phyloP scores from a whole-genome alignment of 2,113 vertebrate genomes.

The Rhinichthys klamathensis region DNA sequence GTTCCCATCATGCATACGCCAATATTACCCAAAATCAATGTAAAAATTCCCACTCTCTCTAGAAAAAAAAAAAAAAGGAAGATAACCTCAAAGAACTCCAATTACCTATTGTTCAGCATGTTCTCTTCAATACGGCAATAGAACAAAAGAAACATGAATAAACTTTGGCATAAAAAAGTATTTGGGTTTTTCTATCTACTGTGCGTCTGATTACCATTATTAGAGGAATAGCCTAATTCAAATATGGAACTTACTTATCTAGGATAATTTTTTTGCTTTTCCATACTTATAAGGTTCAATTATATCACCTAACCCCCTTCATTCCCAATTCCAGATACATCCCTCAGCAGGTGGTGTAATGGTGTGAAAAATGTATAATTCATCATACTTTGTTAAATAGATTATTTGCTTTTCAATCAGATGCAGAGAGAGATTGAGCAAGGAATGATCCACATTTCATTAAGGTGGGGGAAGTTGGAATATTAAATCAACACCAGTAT shows the following conservation, averaged over 20 bases:
- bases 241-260: no score
- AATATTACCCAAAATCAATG: neutral
- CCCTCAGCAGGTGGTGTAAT: neutral
- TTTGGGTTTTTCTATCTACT: neutral
- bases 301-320: neutral
- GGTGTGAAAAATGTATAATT: no score
- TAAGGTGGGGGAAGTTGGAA: no score
- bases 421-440: no score
- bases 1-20: neutral
- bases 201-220: no score
- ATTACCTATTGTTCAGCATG: neutral
- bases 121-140: neutral
- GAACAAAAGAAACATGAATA: neutral
- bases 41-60: neutral
- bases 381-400: no score
- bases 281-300: no score
- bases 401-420: no score
- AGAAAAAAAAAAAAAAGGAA: neutral
- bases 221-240: no score
- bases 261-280: neutral
- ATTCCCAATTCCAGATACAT: neutral
- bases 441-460: no score
- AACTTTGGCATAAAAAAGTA: neutral
- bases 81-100: neutral
- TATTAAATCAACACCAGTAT: no score